Evolutionary conservation across 92 coral and sea anemone genomes (phyloP).

Genomic region (Porites rus): DNA sequence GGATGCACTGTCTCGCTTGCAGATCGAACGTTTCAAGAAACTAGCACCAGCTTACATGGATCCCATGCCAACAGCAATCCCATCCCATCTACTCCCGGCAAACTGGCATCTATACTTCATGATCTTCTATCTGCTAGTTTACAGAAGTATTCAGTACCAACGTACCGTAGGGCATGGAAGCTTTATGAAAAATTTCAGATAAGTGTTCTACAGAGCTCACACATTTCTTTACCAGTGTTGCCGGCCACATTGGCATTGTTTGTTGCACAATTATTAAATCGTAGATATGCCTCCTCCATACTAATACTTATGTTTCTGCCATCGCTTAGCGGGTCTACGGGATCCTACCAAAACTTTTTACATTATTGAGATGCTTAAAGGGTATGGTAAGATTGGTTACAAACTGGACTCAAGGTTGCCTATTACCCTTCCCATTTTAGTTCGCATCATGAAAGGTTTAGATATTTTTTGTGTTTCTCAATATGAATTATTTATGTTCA

Average conservation of each 20-base stretch:
- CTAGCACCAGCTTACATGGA: slow-evolving; percentile 64
- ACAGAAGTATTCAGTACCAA: no score
- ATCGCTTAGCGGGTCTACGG: not conserved
- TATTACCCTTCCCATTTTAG: slow-evolving; percentile 23
- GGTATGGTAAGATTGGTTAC: slow-evolving; percentile 3
- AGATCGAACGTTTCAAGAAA: slow-evolving; percentile 54
- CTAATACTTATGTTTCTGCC: not conserved
- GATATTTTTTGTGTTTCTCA: not conserved
- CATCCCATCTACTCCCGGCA: not conserved
- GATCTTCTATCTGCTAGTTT: not conserved
- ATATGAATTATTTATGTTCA: not conserved
- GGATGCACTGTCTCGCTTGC: slow-evolving; percentile 69
- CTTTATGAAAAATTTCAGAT: not conserved
- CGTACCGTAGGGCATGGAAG: no score
- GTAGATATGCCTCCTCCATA: no score
- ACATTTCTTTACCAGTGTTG: not conserved
- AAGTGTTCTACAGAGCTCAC: not conserved
- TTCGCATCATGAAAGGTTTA: not conserved
- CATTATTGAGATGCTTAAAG: not conserved
- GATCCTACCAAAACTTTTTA: no score
- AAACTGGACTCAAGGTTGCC: slow-evolving; percentile 19
- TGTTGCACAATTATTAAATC: no score
- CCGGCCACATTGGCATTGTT: not conserved
- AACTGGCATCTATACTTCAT: not conserved
- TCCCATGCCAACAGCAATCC: slow-evolving; percentile 26